These are phyloP conservation scores for Thecophora atra DNA, from an alignment of 2,888 invertebrate species.

Conservation along the genomic window DNA sequence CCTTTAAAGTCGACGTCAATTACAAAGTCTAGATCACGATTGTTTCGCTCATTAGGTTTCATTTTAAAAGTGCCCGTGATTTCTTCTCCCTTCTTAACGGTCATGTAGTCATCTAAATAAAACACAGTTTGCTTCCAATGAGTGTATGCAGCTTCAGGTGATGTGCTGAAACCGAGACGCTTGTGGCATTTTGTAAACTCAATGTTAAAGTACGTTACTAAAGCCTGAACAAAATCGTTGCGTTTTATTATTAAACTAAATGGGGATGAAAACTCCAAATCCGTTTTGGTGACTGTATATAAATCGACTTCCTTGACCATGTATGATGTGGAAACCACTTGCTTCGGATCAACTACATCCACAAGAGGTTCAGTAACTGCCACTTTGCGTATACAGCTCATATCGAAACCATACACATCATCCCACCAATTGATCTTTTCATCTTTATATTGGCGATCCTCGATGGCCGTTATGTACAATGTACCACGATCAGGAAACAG, in stretches of 20 bases:
- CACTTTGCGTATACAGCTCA: slow-evolving; percentile 97
- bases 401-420: slow-evolving; percentile 99
- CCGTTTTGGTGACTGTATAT: slow-evolving; percentile 95
- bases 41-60: slow-evolving; percentile 96
- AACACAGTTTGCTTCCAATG: slow-evolving; percentile 99
- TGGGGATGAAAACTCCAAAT: slow-evolving; percentile 90
- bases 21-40: slow-evolving; percentile 95
- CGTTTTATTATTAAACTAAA: slow-evolving; percentile 84
- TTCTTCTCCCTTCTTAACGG: slow-evolving; percentile 94
- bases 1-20: slow-evolving; percentile 93
- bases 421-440: slow-evolving; percentile 99
- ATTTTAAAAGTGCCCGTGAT: slow-evolving; percentile 91
- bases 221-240: slow-evolving; percentile 96
- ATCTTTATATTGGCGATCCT: slow-evolving; percentile 99
- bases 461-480: slow-evolving; percentile 91
- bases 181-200: slow-evolving; percentile 99
- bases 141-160: slow-evolving; percentile 97
- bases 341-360: slow-evolving; percentile 98
- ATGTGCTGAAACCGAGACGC: slow-evolving; percentile 96
- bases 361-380: slow-evolving; percentile 98
- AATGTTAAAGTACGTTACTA: slow-evolving; percentile 99
- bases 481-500: slow-evolving; percentile 95
- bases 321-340: slow-evolving; percentile 96
- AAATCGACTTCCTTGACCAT: slow-evolving; percentile 97
- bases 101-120: slow-evolving; percentile 96